Conservation (phyloP, 2,797 vertebrate species). For the Tenualosa ilisha region DNA sequence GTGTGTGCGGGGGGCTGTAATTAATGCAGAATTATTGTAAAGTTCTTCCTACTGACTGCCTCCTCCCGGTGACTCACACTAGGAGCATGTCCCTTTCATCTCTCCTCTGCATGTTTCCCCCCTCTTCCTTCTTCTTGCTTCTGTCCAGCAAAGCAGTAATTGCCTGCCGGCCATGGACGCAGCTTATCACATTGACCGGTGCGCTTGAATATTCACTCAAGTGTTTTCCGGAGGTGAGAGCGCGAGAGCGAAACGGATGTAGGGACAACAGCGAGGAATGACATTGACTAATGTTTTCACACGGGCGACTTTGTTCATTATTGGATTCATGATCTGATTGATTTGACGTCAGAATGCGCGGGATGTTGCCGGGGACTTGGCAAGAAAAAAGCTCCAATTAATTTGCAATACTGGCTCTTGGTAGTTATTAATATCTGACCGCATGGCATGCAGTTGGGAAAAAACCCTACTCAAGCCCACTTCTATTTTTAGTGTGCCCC, state of each 20-base stretch:
- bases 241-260: not conserved
- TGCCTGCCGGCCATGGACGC: constrained; percentile 7
- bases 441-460: not conserved
- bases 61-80: constrained; percentile 45
- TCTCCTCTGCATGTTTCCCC: constrained; percentile 24
- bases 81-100: constrained; percentile 28
- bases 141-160: constrained; percentile 33
- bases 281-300: constrained; percentile 33
- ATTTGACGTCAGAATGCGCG: constrained; percentile 38
- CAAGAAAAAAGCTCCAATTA: constrained; percentile 24
- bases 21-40: constrained; percentile 26
- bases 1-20: not conserved
- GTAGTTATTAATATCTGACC: constrained; percentile 32
- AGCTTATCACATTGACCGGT: constrained; percentile 25
- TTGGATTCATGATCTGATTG: constrained; percentile 36
- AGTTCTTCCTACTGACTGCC: constrained; percentile 13
- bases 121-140: constrained; percentile 28
- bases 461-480: constrained; percentile 14
- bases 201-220: constrained; percentile 33
- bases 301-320: constrained; percentile 33
- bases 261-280: constrained; percentile 13
- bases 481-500: constrained; percentile 32
- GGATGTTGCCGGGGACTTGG: constrained; percentile 23
- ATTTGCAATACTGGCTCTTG: constrained; percentile 37
- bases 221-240: constrained; percentile 35